Conservation (phyloP, 2,888 invertebrate genomes). For the Leptinotarsa haldemani region DNA sequence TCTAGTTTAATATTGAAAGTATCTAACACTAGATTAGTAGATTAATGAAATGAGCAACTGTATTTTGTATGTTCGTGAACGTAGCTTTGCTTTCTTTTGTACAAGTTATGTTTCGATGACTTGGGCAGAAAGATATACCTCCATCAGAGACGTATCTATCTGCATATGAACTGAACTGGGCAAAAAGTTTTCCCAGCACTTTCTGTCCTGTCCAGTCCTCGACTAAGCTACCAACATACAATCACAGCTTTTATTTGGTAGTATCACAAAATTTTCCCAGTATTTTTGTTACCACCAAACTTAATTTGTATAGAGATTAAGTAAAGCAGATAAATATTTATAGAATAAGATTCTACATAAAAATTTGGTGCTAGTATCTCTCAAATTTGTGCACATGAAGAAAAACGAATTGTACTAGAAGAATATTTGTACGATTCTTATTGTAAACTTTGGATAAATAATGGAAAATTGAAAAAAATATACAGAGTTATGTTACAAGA, state of each 20-base stretch:
- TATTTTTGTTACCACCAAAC: slow-evolving; percentile 66
- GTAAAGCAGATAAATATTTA: slow-evolving; percentile 49
- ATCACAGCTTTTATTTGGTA: slow-evolving; percentile 64
- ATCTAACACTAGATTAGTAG: slow-evolving; percentile 29
- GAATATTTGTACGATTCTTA: slow-evolving; percentile 45
- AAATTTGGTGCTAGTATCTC: slow-evolving; percentile 39
- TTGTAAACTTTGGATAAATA: slow-evolving; percentile 37
- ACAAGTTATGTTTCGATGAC: slow-evolving; percentile 50
- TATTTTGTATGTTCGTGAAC: slow-evolving; percentile 51
- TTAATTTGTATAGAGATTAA: slow-evolving; percentile 57
- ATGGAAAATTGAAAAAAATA: slow-evolving; percentile 43
- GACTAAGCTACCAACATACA: slow-evolving; percentile 60
- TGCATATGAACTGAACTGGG: slow-evolving; percentile 52
- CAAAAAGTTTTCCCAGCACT: slow-evolving; percentile 66
- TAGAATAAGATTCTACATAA: slow-evolving; percentile 31
- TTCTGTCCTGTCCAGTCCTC: slow-evolving; percentile 57
- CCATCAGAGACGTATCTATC: slow-evolving; percentile 35
- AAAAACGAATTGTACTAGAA: slow-evolving; percentile 39
- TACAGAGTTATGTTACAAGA: slow-evolving; percentile 44
- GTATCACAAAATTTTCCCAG: slow-evolving; percentile 67
- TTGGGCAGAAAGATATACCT: slow-evolving; percentile 41
- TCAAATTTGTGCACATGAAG: slow-evolving; percentile 35
- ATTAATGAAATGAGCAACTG: slow-evolving; percentile 50
- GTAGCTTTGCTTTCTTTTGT: slow-evolving; percentile 48
- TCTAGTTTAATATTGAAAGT: slow-evolving; percentile 35